These are phyloP conservation scores for Peromyscus maniculatus DNA, from an alignment of 2,113 vertebrate species.

Conservation along the genomic window DNA sequence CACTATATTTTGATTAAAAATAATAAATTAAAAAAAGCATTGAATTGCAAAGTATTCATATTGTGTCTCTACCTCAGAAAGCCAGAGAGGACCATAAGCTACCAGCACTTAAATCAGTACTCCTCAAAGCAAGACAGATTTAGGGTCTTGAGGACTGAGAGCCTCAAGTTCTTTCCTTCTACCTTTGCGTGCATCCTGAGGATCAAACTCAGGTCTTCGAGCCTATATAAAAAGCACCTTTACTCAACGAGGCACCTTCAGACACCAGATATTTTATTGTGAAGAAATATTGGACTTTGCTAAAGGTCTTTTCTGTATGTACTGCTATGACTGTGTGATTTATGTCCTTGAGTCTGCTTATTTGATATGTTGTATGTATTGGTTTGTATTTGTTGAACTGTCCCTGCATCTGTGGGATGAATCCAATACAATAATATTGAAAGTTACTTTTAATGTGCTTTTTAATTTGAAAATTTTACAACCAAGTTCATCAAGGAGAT, in stretches of 20 bases:
- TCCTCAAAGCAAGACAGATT: conserved; percentile 84
- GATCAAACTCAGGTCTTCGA: not conserved
- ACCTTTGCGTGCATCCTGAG: not conserved
- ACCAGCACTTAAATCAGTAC: conserved; percentile 85
- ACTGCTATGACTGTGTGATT: not conserved
- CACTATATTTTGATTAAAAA: not conserved
- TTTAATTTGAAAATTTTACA: not conserved
- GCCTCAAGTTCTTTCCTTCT: conserved; percentile 8
- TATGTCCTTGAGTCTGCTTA: not conserved
- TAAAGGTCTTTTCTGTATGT: not conserved
- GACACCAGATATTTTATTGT: not conserved
- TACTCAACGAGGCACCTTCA: not conserved
- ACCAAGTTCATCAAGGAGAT: not conserved
- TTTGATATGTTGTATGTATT: not conserved
- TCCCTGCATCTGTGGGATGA: not conserved
- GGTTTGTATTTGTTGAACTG: not conserved
- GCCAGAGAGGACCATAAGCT: conserved; percentile 83
- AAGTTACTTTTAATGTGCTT: not conserved
- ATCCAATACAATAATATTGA: not conserved
- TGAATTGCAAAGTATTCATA: conserved; percentile 74
- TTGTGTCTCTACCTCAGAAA: conserved; percentile 82
- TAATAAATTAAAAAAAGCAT: not conserved
- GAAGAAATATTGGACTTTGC: not conserved
- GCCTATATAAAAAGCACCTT: not conserved
- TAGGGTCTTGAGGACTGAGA: conserved; percentile 76